phyloP scores from a whole-genome alignment of 1,140 invertebrate genomes.

The Pseudomyrmex pallidus region DNA sequence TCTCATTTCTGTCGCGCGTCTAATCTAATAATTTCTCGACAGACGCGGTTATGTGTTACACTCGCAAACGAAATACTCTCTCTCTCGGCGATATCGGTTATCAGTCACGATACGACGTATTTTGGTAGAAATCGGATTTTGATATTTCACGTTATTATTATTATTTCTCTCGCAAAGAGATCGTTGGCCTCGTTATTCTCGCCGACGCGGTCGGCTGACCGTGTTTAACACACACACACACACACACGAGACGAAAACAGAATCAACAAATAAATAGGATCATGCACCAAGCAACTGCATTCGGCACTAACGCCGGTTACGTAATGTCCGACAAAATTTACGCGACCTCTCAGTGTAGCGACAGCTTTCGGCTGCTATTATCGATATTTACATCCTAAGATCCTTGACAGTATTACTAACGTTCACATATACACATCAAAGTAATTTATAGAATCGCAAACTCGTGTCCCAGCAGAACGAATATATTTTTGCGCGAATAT shows the following conservation, averaged over 20 bases:
- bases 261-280: not conserved
- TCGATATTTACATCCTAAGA: too few species aligned
- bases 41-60: not conserved
- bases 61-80: constrained; percentile 11
- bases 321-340: not conserved
- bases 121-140: not conserved
- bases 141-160: constrained; percentile 3
- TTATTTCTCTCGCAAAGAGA: not conserved
- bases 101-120: not conserved
- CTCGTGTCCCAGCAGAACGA: too few species aligned
- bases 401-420: too few species aligned
- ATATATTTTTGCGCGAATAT: too few species aligned
- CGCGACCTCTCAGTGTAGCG: too few species aligned
- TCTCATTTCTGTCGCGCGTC: not conserved
- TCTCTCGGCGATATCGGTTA: not conserved
- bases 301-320: not conserved
- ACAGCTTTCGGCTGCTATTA: too few species aligned
- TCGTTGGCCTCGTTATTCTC: not conserved
- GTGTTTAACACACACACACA: not conserved
- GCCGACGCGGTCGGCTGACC: not conserved
- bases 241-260: constrained; percentile 9
- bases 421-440: too few species aligned
- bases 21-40: constrained; percentile 20
- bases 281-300: not conserved
- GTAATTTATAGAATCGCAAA: too few species aligned